Percentiles rank a stretch among this genome's conserved stretches.
Conservation (phyloP, 2,113 vertebrate species). For the Triplophysa siluroides region DNA sequence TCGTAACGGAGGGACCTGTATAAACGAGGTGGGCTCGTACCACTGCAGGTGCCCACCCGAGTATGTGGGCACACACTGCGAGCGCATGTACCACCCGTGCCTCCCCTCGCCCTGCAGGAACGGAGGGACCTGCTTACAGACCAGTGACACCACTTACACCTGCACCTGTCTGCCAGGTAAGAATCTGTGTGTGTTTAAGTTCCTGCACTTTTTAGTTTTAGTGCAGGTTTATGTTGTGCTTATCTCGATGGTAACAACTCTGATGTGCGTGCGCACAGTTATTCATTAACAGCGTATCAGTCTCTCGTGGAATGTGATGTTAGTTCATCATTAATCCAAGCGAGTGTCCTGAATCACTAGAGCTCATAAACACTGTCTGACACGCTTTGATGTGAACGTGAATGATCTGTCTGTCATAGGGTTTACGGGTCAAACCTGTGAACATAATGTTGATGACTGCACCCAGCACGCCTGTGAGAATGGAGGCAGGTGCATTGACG, state of each 20-base stretch:
- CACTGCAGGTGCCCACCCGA: conserved; percentile 81
- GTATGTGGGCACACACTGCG: conserved; percentile 84
- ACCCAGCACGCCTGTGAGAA: conserved; percentile 83
- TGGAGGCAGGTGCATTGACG: conserved; percentile 87
- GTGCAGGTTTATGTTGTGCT: neutral
- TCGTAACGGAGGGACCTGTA: conserved; percentile 81
- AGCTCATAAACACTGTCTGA: neutral
- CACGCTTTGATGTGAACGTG: conserved; percentile 3
- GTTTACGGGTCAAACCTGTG: conserved; percentile 89
- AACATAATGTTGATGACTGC: conserved; percentile 91
- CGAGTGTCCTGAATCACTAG: conserved; percentile 8
- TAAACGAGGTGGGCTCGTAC: conserved; percentile 88
- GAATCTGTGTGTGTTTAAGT: conserved; percentile 5
- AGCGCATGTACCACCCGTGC: conserved; percentile 90
- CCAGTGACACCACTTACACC: conserved; percentile 85
- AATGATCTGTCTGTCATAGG: conserved; percentile 49
- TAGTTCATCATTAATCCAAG: conserved; percentile 49
- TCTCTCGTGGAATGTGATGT: neutral
- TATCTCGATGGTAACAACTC: neutral
- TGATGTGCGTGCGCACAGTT: neutral
- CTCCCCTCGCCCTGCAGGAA: conserved; percentile 93
- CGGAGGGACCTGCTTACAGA: conserved; percentile 93
- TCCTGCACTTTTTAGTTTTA: neutral
- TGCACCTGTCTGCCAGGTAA: conserved; percentile 95
- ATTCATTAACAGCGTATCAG: conserved; percentile 1